Evolutionary conservation across 2,888 invertebrate genomes (phyloP), one percentile per base, ranked within the genome.

Genomic region (Aphidoletes aphidimyza): DNA sequence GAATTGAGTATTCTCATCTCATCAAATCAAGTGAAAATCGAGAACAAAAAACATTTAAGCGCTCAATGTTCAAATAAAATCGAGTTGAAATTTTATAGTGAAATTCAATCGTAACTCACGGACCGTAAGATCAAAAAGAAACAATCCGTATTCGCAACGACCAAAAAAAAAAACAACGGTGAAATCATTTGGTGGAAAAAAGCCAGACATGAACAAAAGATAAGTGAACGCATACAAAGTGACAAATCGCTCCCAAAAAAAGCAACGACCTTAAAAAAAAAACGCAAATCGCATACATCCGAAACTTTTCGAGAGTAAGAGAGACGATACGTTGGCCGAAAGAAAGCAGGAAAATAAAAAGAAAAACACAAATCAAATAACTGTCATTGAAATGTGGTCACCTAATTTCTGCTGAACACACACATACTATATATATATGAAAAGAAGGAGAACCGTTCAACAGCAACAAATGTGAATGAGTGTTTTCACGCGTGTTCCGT

Each of bases 351-450:
- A 54, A 26, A 54, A 54, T 2, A 11, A 54, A 54, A 54, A 19
- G 14, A 30, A 11, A 37, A 81, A 81, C 37, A 81, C 81, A 81
- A 37, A 81, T 81, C 37, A 81, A 81, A 81, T 39, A 81, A 81
- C 37, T 81, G 81, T 81, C 81, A 81, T 81, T 81, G 81, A 81
- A 81, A 37, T 81, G 81, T 81, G 81, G 81, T 81, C 81, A 81
- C 81, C 37, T 81, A 81, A 37, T 81, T 81, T 81, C 81, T 81
- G 81, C 11, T 37, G 81, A 81, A 11, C 69, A 69, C n/a, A n/a
- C n/a, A n/a, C n/a, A n/a, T n/a, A n/a, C n/a, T n/a, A n/a, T n/a
- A n/a, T n/a, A n/a, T n/a, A n/a, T 69, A 30, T 69, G 69, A 69
- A 34, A 42, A 49, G 19, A 26, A 54, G 54, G 26, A 54, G 26